Percentiles rank a stretch among this genome's conserved stretches.
Conservation (phyloP, 1,140 invertebrate species). For the Harlomillsia oculata region DNA sequence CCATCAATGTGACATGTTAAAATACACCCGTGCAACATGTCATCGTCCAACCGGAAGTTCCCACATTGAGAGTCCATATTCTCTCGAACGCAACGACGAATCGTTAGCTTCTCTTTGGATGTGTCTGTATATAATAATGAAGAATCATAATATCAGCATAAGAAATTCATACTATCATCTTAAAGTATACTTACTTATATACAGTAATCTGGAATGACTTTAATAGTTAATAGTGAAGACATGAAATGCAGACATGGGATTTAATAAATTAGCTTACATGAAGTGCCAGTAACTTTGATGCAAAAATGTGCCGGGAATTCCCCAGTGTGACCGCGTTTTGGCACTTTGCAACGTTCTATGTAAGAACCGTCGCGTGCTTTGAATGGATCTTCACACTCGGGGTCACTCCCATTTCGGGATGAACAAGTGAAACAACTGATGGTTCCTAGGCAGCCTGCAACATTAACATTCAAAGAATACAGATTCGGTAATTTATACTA, state of each 20-base stretch:
- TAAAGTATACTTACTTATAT: too few relatives aligned
- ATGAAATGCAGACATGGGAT: background rate
- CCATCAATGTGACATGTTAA: slow-evolving; percentile 46
- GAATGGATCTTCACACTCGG: slow-evolving; percentile 51
- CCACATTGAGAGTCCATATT: slow-evolving; percentile 51
- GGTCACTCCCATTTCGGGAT: slow-evolving; percentile 47
- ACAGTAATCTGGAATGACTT: background rate
- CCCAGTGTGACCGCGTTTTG: slow-evolving; percentile 48
- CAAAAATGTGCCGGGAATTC: slow-evolving; percentile 50
- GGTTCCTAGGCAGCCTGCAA: slow-evolving; percentile 26
- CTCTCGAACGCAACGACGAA: slow-evolving; percentile 49
- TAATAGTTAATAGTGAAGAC: background rate
- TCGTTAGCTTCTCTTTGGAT: slow-evolving; percentile 41
- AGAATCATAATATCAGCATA: too few relatives aligned
- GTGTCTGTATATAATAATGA: slow-evolving; percentile 27
- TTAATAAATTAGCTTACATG: slow-evolving; percentile 37
- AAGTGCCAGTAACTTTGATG: slow-evolving; percentile 48
- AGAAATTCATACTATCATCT: too few relatives aligned
- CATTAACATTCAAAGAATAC: background rate
- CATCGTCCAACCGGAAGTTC: slow-evolving; percentile 44
- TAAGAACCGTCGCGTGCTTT: slow-evolving; percentile 45
- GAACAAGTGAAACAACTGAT: slow-evolving; percentile 54
- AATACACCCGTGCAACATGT: slow-evolving; percentile 47
- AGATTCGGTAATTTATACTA: too few relatives aligned
- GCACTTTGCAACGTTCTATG: slow-evolving; percentile 47